Evolutionary conservation across 2,888 invertebrate species (phyloP).

Genomic region (Stenotaenia linearis): DNA sequence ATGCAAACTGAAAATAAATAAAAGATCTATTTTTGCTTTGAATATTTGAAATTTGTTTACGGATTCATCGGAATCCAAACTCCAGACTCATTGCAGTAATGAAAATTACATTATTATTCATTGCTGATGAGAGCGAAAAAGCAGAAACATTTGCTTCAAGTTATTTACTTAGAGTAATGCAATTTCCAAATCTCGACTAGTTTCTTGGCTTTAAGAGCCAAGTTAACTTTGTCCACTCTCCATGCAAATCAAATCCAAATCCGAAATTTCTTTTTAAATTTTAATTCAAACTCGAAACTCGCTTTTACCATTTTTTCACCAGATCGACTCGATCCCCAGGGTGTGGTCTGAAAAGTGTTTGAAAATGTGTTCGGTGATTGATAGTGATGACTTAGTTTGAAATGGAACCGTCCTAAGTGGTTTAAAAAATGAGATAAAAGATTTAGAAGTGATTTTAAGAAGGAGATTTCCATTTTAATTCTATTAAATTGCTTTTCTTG

Average conservation of each 20-base stretch:
- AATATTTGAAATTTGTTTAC: no score
- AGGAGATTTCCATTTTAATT: not conserved
- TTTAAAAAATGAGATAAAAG: not conserved
- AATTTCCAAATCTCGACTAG: not conserved
- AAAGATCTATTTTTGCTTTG: no score
- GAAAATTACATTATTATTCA: not conserved
- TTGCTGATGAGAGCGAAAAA: not conserved
- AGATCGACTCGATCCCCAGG: no score
- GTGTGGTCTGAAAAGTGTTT: not conserved
- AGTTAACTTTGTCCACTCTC: not conserved
- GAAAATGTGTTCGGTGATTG: not conserved
- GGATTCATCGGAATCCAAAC: no score
- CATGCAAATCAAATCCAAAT: not conserved
- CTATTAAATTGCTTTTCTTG: not conserved
- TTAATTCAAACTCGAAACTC: no score
- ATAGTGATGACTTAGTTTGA: not conserved
- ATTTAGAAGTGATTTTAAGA: not conserved
- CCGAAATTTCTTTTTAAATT: no score
- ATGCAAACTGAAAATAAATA: no score
- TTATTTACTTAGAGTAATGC: not conserved
- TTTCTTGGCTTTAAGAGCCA: not conserved
- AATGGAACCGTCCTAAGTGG: not conserved
- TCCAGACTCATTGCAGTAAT: not conserved
- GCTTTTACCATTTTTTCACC: no score
- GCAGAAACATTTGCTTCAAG: not conserved